Evolutionary conservation across 2,888 invertebrate genomes (phyloP).

Genomic region (Bombylius discolor): DNA sequence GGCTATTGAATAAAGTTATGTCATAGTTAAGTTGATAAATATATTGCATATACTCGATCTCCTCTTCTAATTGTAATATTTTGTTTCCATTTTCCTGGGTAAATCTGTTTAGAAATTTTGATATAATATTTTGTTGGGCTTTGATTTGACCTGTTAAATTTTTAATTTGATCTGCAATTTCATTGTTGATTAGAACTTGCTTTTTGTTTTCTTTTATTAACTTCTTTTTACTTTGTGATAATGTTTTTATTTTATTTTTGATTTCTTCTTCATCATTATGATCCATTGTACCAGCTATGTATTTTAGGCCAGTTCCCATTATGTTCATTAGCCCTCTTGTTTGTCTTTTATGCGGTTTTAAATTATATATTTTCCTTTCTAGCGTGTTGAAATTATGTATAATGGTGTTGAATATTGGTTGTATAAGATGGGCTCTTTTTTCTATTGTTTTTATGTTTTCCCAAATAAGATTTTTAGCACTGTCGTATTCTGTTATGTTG

Average conservation of each 20-base stretch:
- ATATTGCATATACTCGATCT: not conserved
- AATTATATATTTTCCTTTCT: not conserved
- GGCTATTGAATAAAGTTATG: not conserved
- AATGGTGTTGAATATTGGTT: not conserved
- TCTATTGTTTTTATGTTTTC: not conserved
- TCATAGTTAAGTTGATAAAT: not conserved
- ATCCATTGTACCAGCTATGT: not conserved
- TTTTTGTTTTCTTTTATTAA: not conserved
- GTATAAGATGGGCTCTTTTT: not conserved
- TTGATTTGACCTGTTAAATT: not conserved
- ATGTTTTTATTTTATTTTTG: not conserved
- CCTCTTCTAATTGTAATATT: not conserved
- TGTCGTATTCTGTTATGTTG: not conserved
- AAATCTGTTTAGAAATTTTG: not conserved
- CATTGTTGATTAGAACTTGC: not conserved
- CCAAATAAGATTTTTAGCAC: not conserved
- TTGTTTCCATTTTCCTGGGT: not conserved
- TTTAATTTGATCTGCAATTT: not conserved
- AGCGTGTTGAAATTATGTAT: not conserved
- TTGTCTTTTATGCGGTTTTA: not conserved
- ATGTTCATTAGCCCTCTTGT: not conserved
- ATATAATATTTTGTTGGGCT: not conserved
- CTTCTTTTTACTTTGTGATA: not conserved
- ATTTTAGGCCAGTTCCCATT: not conserved
- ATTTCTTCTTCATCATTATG: not conserved